Evolutionary conservation across 2,888 invertebrate genomes (phyloP).

Genomic region (Nezara viridula): DNA sequence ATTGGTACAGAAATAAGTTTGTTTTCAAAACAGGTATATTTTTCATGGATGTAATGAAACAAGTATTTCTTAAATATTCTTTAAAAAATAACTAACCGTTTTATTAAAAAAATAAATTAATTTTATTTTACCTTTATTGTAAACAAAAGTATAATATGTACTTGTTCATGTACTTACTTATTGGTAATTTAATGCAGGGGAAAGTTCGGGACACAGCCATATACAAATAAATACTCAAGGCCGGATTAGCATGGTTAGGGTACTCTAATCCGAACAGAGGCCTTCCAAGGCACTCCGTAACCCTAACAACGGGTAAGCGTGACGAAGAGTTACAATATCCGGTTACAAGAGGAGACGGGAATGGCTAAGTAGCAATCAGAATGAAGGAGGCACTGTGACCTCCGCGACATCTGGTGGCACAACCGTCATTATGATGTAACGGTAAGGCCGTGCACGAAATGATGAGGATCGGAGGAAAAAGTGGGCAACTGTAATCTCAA

Average conservation of each 20-base stretch:
- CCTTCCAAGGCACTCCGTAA: not conserved
- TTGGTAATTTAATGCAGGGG: no score
- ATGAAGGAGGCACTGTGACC: conserved; percentile 17
- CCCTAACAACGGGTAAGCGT: not conserved
- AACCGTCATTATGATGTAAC: conserved; percentile 20
- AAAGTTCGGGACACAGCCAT: no score
- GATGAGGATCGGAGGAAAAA: not conserved
- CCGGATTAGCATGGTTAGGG: not conserved
- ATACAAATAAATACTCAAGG: not conserved
- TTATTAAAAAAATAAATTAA: no score
- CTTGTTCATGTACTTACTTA: no score
- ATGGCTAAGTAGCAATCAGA: conserved; percentile 34
- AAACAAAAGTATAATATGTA: no score
- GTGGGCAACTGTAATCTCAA: not conserved
- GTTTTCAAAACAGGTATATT: no score
- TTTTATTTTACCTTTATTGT: no score
- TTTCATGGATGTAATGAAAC: no score
- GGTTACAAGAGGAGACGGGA: not conserved
- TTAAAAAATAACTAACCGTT: no score
- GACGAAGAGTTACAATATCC: conserved; percentile 32
- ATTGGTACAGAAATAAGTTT: no score
- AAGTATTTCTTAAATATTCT: no score
- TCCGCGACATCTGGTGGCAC: conserved; percentile 30
- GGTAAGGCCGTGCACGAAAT: not conserved
- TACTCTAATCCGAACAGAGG: not conserved